Evolutionary conservation across 35 echinoderm and acorn worm species (phyloP).

Genomic region (Ophiothrix spiculata): DNA sequence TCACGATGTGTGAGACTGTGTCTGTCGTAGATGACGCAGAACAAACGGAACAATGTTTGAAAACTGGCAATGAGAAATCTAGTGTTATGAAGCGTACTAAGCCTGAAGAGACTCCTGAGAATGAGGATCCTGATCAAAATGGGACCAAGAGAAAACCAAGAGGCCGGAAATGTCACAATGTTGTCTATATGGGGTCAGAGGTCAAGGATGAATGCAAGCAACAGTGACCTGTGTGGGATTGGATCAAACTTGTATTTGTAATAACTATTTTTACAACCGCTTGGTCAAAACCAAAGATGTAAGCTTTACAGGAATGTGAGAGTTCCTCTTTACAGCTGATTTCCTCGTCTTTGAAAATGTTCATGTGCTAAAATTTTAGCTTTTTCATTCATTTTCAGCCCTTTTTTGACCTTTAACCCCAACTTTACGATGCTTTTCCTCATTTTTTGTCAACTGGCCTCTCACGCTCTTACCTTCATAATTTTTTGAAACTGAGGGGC

Average conservation of each 20-base stretch:
- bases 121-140: not conserved
- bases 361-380: too few species aligned
- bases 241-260: not conserved
- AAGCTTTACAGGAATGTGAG: too few species aligned
- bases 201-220: not conserved
- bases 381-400: too few species aligned
- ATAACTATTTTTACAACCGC: not conserved
- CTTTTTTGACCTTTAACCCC: too few species aligned
- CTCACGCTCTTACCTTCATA: too few species aligned
- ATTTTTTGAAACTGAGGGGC: too few species aligned
- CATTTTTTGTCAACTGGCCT: too few species aligned
- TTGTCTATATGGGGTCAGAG: not conserved
- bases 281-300: too few species aligned
- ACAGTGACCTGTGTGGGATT: not conserved
- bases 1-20: conserved; percentile 26
- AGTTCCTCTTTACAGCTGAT: too few species aligned
- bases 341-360: too few species aligned
- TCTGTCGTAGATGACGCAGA: not conserved
- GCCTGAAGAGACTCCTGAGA: not conserved
- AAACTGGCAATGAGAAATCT: not conserved
- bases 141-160: not conserved
- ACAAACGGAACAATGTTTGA: not conserved
- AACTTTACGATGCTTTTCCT: too few species aligned
- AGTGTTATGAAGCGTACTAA: not conserved
- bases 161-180: conserved; percentile 7